A percentile compares a stretch with the other conserved stretches of the same genome.
phyloP scores from a whole-genome alignment of 1,140 invertebrate genomes.

The Lithobius niger region DNA sequence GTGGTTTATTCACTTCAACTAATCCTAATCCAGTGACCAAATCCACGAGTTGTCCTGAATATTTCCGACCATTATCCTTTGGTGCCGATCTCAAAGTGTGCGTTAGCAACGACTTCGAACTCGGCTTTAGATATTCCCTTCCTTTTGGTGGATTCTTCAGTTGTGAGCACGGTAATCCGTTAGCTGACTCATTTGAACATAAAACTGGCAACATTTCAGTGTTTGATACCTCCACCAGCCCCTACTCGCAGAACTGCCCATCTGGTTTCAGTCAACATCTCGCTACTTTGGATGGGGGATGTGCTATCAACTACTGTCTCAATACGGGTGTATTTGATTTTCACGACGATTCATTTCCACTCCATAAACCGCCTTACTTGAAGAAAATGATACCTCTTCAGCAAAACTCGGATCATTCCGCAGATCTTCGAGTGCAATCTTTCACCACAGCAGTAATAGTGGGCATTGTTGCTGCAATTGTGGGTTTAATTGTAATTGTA shows the following conservation, averaged over 20 bases:
- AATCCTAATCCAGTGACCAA: not conserved
- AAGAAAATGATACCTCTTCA: not conserved
- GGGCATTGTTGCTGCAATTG: not conserved
- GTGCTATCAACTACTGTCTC: not conserved
- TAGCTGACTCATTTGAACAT: not conserved
- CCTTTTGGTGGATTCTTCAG: constrained; percentile 4
- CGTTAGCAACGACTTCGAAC: not conserved
- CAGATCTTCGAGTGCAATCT: not conserved
- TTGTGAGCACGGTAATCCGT: constrained; percentile 1
- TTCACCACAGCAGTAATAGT: not conserved
- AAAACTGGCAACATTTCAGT: not conserved
- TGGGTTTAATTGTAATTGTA: not conserved
- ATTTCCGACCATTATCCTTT: not conserved
- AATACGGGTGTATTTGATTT: not conserved
- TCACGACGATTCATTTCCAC: not conserved
- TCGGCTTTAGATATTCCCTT: not conserved
- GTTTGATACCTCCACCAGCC: too few relatives aligned
- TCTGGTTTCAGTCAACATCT: not conserved
- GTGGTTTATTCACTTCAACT: not conserved
- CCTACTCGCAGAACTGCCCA: not conserved
- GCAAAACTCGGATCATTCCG: not conserved
- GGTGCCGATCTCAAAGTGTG: not conserved
- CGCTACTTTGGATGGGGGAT: not conserved
- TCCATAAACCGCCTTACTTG: not conserved
- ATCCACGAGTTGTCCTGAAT: not conserved